Conservation (phyloP, 2,888 invertebrate species). For the Notodonta dromedarius region DNA sequence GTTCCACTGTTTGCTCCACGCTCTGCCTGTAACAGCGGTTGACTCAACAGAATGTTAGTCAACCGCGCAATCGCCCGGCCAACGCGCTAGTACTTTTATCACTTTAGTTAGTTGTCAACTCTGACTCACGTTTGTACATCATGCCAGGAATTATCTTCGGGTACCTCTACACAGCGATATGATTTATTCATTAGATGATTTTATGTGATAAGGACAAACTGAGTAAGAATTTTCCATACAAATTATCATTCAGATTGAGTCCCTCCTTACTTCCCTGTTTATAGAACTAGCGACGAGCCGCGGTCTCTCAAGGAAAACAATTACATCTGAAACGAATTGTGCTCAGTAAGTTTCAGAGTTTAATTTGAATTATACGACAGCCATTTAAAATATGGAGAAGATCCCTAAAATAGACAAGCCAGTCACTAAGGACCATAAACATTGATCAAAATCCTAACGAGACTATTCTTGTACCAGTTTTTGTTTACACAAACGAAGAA, state of each 20-base stretch:
- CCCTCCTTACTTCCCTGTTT: background rate
- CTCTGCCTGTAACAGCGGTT: slow-evolving; percentile 27
- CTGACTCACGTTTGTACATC: slow-evolving; percentile 3
- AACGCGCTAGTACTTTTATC: background rate
- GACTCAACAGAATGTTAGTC: slow-evolving; percentile 31
- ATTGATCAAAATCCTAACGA: background rate
- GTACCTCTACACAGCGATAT: background rate
- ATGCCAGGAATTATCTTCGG: background rate
- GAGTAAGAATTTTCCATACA: slow-evolving; percentile 21
- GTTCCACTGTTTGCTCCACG: slow-evolving; percentile 22
- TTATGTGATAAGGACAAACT: slow-evolving; percentile 22
- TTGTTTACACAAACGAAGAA: slow-evolving; percentile 3
- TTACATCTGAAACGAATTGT: too few relatives aligned
- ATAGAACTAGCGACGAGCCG: background rate
- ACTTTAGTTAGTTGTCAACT: background rate
- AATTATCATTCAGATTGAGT: slow-evolving; percentile 19
- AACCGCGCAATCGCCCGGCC: slow-evolving; percentile 8
- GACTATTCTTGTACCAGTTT: slow-evolving; percentile 3
- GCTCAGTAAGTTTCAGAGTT: too few relatives aligned
- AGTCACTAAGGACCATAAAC: background rate
- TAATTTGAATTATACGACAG: too few relatives aligned
- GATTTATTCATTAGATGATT: slow-evolving; percentile 40
- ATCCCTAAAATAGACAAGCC: background rate
- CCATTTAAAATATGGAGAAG: too few relatives aligned
- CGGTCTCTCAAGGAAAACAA: too few relatives aligned